Conservation (phyloP, 2,888 invertebrate genomes). For the Phragmatobia fuliginosa region DNA sequence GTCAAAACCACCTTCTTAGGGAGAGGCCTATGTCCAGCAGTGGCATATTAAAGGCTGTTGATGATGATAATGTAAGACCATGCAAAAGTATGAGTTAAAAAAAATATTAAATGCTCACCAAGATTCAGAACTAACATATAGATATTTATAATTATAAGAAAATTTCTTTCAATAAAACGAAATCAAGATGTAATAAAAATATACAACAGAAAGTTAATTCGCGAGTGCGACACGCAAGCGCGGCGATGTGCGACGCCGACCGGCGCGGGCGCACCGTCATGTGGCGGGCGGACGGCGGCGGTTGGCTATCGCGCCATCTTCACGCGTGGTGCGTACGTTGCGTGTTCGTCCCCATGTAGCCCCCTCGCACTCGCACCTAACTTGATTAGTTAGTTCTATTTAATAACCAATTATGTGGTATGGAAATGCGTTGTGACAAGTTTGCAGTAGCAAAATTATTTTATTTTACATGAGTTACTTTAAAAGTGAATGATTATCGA, state of each 20-base stretch:
- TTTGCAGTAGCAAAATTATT: slow-evolving; percentile 8
- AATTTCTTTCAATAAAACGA: slow-evolving; percentile 4
- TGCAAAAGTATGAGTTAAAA: too few species aligned
- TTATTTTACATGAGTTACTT: not conserved
- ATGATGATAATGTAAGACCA: too few species aligned
- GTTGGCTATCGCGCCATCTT: slow-evolving; percentile 75
- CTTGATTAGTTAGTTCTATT: slow-evolving; percentile 60
- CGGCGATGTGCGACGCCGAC: slow-evolving; percentile 48
- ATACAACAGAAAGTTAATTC: slow-evolving; percentile 43
- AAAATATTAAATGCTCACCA: not conserved
- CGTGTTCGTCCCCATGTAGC: slow-evolving; percentile 48
- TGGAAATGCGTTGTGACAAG: slow-evolving; percentile 21
- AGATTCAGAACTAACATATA: not conserved
- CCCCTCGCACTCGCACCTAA: slow-evolving; percentile 51
- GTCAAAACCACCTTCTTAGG: too few species aligned
- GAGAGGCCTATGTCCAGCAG: too few species aligned
- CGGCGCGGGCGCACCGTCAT: slow-evolving; percentile 47
- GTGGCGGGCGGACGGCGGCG: slow-evolving; percentile 39
- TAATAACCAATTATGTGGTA: slow-evolving; percentile 49
- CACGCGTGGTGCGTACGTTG: slow-evolving; percentile 63
- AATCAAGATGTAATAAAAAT: slow-evolving; percentile 23
- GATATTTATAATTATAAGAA: not conserved
- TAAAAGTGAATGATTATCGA: not conserved
- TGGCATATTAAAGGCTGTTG: too few species aligned
- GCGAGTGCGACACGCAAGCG: slow-evolving; percentile 53